A percentile compares a stretch with the other conserved stretches of the same genome.
Conservation (phyloP, 2,113 vertebrate genomes). For the Pachypanchax playfairii region DNA sequence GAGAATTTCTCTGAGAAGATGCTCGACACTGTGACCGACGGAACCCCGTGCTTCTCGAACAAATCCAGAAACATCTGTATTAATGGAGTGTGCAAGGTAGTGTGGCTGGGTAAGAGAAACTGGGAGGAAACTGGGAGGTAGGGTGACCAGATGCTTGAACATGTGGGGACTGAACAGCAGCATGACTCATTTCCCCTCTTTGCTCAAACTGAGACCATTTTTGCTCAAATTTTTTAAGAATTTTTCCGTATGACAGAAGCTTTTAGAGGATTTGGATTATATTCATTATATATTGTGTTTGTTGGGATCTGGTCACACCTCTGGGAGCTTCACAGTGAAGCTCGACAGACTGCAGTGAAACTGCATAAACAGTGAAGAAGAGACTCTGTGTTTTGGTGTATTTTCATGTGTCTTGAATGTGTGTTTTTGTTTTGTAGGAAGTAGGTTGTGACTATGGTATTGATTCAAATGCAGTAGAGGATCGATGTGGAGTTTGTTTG, state of each 20-base stretch:
- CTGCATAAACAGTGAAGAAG: neutral
- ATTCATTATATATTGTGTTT: neutral
- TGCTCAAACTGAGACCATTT: neutral
- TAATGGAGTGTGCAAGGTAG: constrained; percentile 99
- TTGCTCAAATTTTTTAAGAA: neutral
- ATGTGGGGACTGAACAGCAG: no score
- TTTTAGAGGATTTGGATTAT: neutral
- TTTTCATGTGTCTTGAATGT: constrained; percentile 24
- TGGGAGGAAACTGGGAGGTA: constrained; percentile 21
- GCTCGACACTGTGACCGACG: constrained; percentile 93
- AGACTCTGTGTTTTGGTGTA: constrained; percentile 1
- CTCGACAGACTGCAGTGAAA: constrained; percentile 1
- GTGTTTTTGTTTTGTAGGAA: constrained; percentile 74
- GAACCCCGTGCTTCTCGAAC: constrained; percentile 93
- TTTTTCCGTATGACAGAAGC: neutral
- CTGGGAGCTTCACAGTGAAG: constrained; percentile 17
- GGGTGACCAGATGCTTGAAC: neutral
- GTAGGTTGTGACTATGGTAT: constrained; percentile 97
- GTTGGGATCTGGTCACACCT: neutral
- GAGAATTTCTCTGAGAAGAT: constrained; percentile 94
- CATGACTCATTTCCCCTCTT: no score
- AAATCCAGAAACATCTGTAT: constrained; percentile 91
- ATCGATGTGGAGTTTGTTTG: constrained; percentile 92
- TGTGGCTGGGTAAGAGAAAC: constrained; percentile 82
- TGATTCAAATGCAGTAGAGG: constrained; percentile 91